Evolutionary conservation across 2,113 vertebrate genomes (phyloP).

Genomic region (Calyptommatus sinebrachiatus): DNA sequence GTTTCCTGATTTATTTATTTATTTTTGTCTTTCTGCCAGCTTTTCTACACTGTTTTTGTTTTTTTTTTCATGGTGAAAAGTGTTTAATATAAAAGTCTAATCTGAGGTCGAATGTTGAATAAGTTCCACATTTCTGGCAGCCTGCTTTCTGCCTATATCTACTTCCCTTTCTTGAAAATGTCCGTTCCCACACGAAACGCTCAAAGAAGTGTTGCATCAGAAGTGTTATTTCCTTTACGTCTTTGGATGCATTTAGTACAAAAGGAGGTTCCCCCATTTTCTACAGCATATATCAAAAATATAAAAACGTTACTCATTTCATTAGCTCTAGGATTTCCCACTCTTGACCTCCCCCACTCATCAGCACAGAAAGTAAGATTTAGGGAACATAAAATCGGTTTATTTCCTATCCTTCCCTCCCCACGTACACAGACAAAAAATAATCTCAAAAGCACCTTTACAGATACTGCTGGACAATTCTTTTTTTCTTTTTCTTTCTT

Average conservation of each 20-base stretch:
- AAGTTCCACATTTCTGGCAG: constrained; percentile 10
- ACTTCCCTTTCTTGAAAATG: constrained; percentile 16
- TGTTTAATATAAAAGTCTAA: too few relatives aligned
- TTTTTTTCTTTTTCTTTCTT: not conserved
- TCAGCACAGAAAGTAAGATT: not conserved
- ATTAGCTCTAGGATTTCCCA: too few relatives aligned
- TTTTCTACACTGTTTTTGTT: too few relatives aligned
- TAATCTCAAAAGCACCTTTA: not conserved
- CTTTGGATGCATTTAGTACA: constrained; percentile 9
- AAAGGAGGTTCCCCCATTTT: not conserved
- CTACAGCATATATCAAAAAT: not conserved
- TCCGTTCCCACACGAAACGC: not conserved
- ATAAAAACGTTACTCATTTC: not conserved
- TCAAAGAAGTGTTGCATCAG: constrained; percentile 5
- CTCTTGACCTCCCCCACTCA: not conserved
- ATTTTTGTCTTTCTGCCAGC: too few relatives aligned
- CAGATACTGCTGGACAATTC: not conserved
- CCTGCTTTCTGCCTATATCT: not conserved
- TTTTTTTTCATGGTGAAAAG: too few relatives aligned
- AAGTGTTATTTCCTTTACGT: constrained; percentile 8
- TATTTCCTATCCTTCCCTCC: not conserved
- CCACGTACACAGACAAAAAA: not conserved
- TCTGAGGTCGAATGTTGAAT: too few relatives aligned
- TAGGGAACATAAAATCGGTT: not conserved
- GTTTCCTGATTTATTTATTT: too few relatives aligned